These are phyloP conservation scores for Rhagologus leucostigma DNA, from an alignment of 2,113 vertebrate genomes.

Conservation along the genomic window DNA sequence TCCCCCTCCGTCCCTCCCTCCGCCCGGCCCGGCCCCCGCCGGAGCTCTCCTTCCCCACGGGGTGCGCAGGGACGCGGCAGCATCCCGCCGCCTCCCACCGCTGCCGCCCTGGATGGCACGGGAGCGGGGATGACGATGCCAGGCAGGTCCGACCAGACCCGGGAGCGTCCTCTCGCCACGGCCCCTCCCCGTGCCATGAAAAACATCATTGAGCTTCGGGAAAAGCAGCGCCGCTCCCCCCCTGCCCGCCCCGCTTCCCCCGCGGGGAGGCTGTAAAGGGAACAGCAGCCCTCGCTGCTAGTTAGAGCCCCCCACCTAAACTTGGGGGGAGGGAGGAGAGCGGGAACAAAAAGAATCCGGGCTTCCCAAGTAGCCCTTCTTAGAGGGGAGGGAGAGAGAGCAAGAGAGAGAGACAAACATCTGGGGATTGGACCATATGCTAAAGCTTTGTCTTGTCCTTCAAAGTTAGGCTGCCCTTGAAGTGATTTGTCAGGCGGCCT, in stretches of 20 bases:
- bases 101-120: neutral
- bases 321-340: neutral
- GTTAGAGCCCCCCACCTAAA: neutral
- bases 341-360: neutral
- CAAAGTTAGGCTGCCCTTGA: constrained; percentile 98
- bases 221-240: neutral
- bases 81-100: neutral
- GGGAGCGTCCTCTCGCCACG: neutral
- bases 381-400: constrained; percentile 36
- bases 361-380: constrained; percentile 54
- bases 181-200: neutral
- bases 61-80: neutral
- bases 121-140: neutral
- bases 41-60: neutral
- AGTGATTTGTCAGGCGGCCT: constrained; percentile 89
- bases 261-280: neutral
- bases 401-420: constrained; percentile 73
- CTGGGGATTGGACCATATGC: constrained; percentile 93
- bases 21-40: neutral
- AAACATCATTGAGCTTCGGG: neutral
- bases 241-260: neutral
- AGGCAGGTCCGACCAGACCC: neutral
- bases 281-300: neutral
- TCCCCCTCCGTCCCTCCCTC: too few relatives aligned
- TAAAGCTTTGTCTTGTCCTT: constrained; percentile 96